Evolutionary conservation across 2,888 invertebrate genomes (phyloP), one percentile per base, ranked within the genome.

Genomic region (Gasteruption jaculator): DNA sequence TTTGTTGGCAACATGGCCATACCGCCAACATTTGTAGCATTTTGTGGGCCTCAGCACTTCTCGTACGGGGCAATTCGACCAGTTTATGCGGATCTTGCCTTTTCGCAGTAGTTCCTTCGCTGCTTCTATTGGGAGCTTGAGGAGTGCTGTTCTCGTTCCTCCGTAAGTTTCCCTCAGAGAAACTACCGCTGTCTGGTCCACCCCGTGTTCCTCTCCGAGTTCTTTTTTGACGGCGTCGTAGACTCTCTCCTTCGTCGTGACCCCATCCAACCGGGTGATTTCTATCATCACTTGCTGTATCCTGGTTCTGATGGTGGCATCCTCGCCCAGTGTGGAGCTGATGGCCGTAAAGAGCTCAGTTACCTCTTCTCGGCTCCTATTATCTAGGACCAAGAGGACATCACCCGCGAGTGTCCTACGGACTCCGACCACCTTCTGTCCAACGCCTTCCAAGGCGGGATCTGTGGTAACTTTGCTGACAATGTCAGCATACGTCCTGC

Each of bases 1-100:
- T n/a, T 11, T 34, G 7, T 12, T 21, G 7, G 29, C 30, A n/a
- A 38, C 18, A 21, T 49, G 46, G 0, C 39, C 32, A 8, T 31
- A 46, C 15, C 27, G n/a, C 41, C 30, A 41, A 36, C 43, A 49
- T 27, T 41, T 40, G 27, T 18, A 49, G 19, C 49, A 46, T 6
- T 36, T 44, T 3, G 24, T 16, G n/a, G 32, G 39, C 8, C 18
- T 43, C n/a, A 29, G 29, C 16, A 19, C 14, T n/a, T 40, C 34
- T 4, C 43, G 35, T n/a, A 43, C 19, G 25, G 35, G 39, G 15
- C 43, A 35, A 30, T 14, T 15, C 22, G 38, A 19, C 39, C 43
- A 43, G 24, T 31, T 32, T 8, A 43, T 38, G 20, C 31, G 22
- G 6, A 39, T 21, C 22, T 27, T 43, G 5, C 25, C 25, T 24